These are phyloP conservation scores for Hylyphantes graminicola DNA, from an alignment of 1,140 invertebrate species.

Conservation along the genomic window DNA sequence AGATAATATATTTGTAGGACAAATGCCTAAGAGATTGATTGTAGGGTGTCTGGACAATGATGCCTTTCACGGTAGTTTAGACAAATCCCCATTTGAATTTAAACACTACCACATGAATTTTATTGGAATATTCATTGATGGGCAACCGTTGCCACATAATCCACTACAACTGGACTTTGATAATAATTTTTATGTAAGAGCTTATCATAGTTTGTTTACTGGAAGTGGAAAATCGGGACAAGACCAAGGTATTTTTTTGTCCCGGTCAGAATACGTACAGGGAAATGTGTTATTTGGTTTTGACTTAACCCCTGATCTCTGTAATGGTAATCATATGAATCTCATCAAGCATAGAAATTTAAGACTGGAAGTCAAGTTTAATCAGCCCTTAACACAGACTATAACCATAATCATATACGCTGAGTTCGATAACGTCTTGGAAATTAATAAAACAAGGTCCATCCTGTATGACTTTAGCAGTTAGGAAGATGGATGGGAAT, in stretches of 20 bases:
- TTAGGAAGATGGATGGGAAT: neutral
- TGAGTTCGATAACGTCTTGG: neutral
- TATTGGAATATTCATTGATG: conserved; percentile 29
- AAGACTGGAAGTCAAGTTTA: conserved; percentile 4
- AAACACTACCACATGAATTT: conserved; percentile 21
- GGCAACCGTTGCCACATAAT: conserved; percentile 27
- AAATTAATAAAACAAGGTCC: conserved; percentile 10
- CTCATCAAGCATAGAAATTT: neutral
- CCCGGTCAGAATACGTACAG: neutral
- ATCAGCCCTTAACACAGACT: neutral
- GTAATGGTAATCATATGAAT: conserved; percentile 3
- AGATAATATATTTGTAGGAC: conserved; percentile 35
- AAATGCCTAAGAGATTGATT: conserved; percentile 16
- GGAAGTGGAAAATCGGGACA: neutral
- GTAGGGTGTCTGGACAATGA: conserved; percentile 6
- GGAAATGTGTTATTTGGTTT: neutral
- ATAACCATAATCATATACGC: neutral
- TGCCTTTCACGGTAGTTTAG: neutral
- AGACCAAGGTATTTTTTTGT: neutral
- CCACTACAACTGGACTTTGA: conserved; percentile 1
- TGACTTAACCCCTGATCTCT: conserved; percentile 15
- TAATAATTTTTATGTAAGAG: neutral
- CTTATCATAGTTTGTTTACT: conserved; percentile 5
- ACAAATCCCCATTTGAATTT: neutral
- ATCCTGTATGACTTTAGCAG: neutral